Evolutionary conservation across 2,888 invertebrate species (phyloP), one percentile per base, ranked within the genome.

Genomic region (Mongoloraphidia duomilia): DNA sequence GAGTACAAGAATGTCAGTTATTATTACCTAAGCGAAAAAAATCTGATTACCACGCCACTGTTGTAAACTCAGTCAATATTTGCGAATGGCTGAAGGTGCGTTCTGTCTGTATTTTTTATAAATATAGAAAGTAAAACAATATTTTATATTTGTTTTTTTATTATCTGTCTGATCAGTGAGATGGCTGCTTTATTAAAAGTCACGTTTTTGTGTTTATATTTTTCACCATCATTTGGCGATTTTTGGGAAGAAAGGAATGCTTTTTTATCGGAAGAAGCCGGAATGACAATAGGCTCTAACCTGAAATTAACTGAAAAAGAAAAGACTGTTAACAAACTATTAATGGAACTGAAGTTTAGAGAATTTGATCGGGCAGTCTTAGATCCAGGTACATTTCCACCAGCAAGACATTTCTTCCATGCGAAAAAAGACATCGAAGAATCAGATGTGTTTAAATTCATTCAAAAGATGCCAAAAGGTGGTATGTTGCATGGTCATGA

Each of bases 391-490:
- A 66, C 63, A 14, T 86, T 79, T 61, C 72, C 77, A 40, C 79
- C 84, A 2, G 74, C 82, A 0, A 70, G 70, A 26, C 83, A 83
- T 60, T 82, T 82, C 57, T 78, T 86, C 59, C 61, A 68, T 2
- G 76, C 77, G 2, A 75, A 75, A 57, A 59, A 71, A 2, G 62
- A 68, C 12, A 80, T 87, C 41, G 68, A 73, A 8, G 55, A 69
- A 0, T 83, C 84, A 0, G 69, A 75, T 52, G 77, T 87, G 0
- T 86, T 79, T 59, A 64, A 75, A 54, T 70, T 85, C 8, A 75
- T 89, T 10, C 69, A 73, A 52, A 65, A 65, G 36, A 74, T 89
- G 72, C 89, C 89, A 0, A 89, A 89, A 66, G 89, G 84, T 4
- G 81, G 75, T 0, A 76, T 78, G 0, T 63, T 86, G 11, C 87